These are phyloP conservation scores for Rousettus leschenaultii DNA, from an alignment of 2,113 vertebrate genomes.

Conservation along the genomic window DNA sequence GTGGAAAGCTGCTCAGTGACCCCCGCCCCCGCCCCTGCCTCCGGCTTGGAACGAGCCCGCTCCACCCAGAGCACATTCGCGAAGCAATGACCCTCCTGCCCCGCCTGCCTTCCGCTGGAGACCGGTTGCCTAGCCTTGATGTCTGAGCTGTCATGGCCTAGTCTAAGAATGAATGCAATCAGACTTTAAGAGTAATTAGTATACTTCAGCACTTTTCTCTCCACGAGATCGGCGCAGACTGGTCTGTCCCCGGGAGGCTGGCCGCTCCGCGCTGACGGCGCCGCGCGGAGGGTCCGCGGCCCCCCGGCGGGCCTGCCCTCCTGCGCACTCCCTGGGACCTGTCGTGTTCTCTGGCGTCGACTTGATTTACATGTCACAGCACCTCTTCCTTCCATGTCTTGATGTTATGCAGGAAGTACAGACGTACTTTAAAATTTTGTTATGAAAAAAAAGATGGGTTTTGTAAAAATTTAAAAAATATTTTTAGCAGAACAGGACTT, in stretches of 20 bases:
- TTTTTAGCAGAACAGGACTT: conserved; percentile 99
- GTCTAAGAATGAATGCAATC: conserved; percentile 82
- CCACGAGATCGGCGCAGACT: conserved; percentile 81
- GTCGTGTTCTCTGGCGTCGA: conserved; percentile 83
- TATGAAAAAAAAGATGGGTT: conserved; percentile 92
- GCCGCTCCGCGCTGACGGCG: conserved; percentile 83
- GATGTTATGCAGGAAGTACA: conserved; percentile 99
- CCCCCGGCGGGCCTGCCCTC: conserved; percentile 41
- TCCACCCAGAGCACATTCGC: conserved; percentile 59
- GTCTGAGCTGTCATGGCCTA: conserved; percentile 75
- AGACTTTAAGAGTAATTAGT: conserved; percentile 81
- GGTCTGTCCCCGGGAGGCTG: conserved; percentile 79
- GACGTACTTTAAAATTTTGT: conserved; percentile 95
- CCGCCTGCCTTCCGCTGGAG: conserved; percentile 71
- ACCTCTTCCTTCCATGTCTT: conserved; percentile 96
- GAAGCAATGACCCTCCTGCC: neutral
- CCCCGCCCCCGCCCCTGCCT: conserved; percentile 20
- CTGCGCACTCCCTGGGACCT: conserved; percentile 79
- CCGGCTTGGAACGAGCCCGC: conserved; percentile 25
- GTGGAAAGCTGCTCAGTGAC: conserved; percentile 63
- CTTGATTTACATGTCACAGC: conserved; percentile 81
- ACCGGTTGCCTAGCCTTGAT: conserved; percentile 75
- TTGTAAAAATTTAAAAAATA: conserved; percentile 95
- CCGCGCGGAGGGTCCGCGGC: conserved; percentile 52
- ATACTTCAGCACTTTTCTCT: conserved; percentile 87